A percentile compares a stretch with the other conserved stretches of the same genome.
Evolutionary conservation across 2,888 invertebrate genomes (phyloP).

Genomic region (Apocheima hispidaria): DNA sequence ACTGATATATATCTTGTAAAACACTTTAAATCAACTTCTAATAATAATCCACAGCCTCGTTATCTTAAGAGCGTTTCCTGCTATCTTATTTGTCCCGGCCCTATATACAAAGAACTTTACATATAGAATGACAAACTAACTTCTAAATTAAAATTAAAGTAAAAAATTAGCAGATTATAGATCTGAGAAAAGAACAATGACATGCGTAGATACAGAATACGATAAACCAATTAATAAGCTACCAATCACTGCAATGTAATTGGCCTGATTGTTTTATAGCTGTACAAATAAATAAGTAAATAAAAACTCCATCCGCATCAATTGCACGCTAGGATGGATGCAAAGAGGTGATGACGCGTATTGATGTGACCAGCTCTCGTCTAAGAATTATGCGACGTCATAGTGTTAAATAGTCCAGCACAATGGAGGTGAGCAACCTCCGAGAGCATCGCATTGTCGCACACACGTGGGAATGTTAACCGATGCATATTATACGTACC

Average conservation of each 20-base stretch:
- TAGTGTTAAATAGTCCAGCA: constrained; percentile 63
- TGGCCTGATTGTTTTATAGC: too few species aligned
- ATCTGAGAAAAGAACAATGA: constrained; percentile 42
- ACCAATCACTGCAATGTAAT: constrained; percentile 45
- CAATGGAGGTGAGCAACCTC: constrained; percentile 81
- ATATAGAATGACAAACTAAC: neutral
- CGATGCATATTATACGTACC: constrained; percentile 25
- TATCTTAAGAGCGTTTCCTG: too few species aligned
- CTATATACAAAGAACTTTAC: neutral
- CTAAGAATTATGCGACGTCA: constrained; percentile 79
- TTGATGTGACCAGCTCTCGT: constrained; percentile 59
- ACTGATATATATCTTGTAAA: too few species aligned
- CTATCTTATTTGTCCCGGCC: too few species aligned
- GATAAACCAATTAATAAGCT: constrained; percentile 39
- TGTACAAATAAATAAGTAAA: too few species aligned
- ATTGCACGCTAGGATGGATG: constrained; percentile 40
- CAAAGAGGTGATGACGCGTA: constrained; percentile 46
- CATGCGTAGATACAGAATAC: constrained; percentile 34
- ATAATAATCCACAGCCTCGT: too few species aligned
- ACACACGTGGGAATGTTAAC: constrained; percentile 72
- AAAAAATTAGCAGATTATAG: constrained; percentile 15
- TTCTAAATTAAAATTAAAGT: neutral
- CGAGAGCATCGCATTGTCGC: constrained; percentile 68
- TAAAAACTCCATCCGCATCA: constrained; percentile 47
- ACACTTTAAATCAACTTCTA: too few species aligned